Evolutionary conservation across 2,797 vertebrate species (phyloP), one percentile per base, ranked within the genome.

Genomic region (Sebastes itinus): DNA sequence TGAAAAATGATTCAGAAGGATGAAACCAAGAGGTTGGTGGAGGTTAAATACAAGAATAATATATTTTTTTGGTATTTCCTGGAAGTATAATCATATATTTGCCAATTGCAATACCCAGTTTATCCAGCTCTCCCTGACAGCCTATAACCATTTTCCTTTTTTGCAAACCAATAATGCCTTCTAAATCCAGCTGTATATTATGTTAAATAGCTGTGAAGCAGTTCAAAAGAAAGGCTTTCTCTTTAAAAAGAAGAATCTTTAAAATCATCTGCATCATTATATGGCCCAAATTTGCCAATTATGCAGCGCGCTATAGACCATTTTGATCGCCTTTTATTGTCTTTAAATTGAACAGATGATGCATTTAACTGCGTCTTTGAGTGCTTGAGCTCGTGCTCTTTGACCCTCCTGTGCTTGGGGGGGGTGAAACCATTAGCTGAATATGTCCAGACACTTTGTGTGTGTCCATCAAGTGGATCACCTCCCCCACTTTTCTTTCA

Each of bases 291-390:
- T 76, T 62, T 69, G 25, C 28, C 72, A 76, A 75, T 90, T 82
- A 82, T 56, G 25, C 66, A 70, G 27, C 3, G n/a, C 80, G 62
- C 60, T 87, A 65, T 27, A 18, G 78, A 10, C 32, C 77, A 67
- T 55, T 81, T 75, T 80, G 52, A 91, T 88, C 64, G 77, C 56
- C 60, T 78, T 85, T 89, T 86, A 90, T 90, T 90, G 87, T 85
- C 80, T 92, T 92, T 86, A 79, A 88, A 89, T 89, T 88, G 87
- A 90, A 92, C 87, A 90, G 93, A 93, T 92, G 89, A 93, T 91
- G 85, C 87, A 84, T 91, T 90, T 87, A 87, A 90, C 63, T 82
- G 87, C 80, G 55, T 91, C 86, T 28, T 49, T 93, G 92, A 96
- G 93, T 92, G 90, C 92, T 90, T 87, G 82, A 91, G 91, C 89